Base-by-base conservation (phyloP, 1,140 invertebrate species). In the Stegodyphus dumicola region DNA sequence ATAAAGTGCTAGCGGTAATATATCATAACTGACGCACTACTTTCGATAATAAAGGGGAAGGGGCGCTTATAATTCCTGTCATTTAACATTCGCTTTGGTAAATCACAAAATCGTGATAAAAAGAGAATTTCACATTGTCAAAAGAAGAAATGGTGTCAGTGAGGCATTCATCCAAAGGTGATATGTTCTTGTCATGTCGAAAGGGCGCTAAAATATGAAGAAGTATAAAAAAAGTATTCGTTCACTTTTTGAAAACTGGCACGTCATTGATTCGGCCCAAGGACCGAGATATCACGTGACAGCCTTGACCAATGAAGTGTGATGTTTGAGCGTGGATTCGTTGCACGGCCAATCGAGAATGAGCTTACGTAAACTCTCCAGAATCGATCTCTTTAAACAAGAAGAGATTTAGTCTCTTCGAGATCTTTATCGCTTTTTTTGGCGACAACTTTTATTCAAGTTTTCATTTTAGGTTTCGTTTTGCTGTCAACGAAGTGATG, bases 191-290 rank as follows among this genome's bases (percentile, higher is more conserved):
- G 33, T 33, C 33, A 33, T 33, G 33, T 33, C 33, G 33, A 33
- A 33, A 33, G 33, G 33, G 33, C 33, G 33, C 33, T 33, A 33
- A 33, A 33, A 33, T 1, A 33, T 60, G 56, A 15, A 60, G 56
- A 60, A 60, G 66, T 1, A 18, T 15, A 15, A 18, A 18, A 67
- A 77, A n/a, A 78, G 49, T 71, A 54, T 53, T 56, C 56, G 60
- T 70, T 67, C 51, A 52, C 70, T 52, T 71, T 80, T 80, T 33
- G 56, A 80, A 71, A 80, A 80, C 18, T 48, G 51, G 78, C 52
- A 80, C 78, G 67, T 60, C 78, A 80, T 80, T 80, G 78, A 80
- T 80, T 80, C 54, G 48, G 60, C 78, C 67, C 78, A 80, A 80
- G 78, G 78, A 80, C 78, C 51, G 53, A 51, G 53, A 80, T 54